phyloP scores from a whole-genome alignment of 30 jellyfish, hydroid and myxozoan genomes.

The Aurelia coerulea region DNA sequence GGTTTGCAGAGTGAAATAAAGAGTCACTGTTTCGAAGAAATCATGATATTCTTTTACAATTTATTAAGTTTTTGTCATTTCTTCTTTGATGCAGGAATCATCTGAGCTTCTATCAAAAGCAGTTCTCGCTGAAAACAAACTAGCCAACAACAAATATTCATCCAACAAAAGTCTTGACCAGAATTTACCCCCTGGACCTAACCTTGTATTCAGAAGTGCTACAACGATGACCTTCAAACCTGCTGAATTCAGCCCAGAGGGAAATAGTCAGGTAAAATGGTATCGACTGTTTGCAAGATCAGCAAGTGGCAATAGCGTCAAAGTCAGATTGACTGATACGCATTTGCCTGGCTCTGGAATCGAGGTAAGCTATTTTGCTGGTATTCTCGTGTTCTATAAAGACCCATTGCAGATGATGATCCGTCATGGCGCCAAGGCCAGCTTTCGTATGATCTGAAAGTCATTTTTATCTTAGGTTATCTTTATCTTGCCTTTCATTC shows the following conservation, averaged over 20 bases:
- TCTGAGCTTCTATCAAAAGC: conserved; percentile 57
- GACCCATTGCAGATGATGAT: no score
- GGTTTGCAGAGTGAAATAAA: no score
- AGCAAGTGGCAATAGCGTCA: conserved; percentile 86
- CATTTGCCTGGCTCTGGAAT: conserved; percentile 88
- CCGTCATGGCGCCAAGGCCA: no score
- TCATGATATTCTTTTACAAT: no score
- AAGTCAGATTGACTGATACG: conserved; percentile 90
- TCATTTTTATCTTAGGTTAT: no score
- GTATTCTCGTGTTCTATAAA: neutral
- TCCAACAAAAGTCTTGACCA: neutral
- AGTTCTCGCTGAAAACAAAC: conserved; percentile 32
- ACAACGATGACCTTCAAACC: conserved; percentile 77
- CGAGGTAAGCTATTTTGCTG: conserved; percentile 54
- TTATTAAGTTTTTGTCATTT: no score
- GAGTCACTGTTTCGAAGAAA: no score
- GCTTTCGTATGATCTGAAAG: no score
- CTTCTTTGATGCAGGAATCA: conserved; percentile 50
- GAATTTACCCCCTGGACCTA: conserved; percentile 81
- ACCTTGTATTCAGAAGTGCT: conserved; percentile 70
- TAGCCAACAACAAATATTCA: conserved; percentile 12
- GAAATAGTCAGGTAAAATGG: conserved; percentile 60
- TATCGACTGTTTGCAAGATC: conserved; percentile 68
- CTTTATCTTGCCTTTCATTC: no score
- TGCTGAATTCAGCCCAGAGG: conserved; percentile 40